phyloP scores from a whole-genome alignment of 2,797 vertebrate genomes.

The Diplodus sargus region DNA sequence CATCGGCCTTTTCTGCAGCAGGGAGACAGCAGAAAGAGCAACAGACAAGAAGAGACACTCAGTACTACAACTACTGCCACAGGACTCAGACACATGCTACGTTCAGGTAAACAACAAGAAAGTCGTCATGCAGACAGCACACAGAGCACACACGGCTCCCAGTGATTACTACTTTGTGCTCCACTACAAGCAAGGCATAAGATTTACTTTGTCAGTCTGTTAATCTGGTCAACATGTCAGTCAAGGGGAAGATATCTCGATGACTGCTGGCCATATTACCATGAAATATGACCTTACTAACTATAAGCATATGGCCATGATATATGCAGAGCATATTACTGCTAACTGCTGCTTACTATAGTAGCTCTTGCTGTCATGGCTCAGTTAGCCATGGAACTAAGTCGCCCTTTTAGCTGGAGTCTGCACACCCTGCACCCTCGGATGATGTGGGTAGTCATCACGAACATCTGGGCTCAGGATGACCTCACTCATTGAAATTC shows the following conservation, averaged over 20 bases:
- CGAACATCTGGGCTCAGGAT: no score
- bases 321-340: no score
- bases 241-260: not conserved
- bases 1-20: conserved; percentile 86
- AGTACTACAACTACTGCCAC: conserved; percentile 78
- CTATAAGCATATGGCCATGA: no score
- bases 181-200: not conserved
- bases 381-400: no score
- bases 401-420: no score
- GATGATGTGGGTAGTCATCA: no score
- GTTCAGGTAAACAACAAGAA: conserved; percentile 42
- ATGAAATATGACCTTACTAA: not conserved
- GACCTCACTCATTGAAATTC: no score
- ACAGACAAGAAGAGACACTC: conserved; percentile 82
- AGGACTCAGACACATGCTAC: conserved; percentile 70
- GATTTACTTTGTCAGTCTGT: not conserved
- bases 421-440: no score
- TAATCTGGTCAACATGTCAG: not conserved
- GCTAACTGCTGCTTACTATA: no score
- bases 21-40: conserved; percentile 82
- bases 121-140: conserved; percentile 65
- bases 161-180: not conserved
- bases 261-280: not conserved
- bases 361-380: no score
- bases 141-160: conserved; percentile 38